Evolutionary conservation across 2,113 vertebrate genomes (phyloP).

Genomic region (Emydura subglobosa): DNA sequence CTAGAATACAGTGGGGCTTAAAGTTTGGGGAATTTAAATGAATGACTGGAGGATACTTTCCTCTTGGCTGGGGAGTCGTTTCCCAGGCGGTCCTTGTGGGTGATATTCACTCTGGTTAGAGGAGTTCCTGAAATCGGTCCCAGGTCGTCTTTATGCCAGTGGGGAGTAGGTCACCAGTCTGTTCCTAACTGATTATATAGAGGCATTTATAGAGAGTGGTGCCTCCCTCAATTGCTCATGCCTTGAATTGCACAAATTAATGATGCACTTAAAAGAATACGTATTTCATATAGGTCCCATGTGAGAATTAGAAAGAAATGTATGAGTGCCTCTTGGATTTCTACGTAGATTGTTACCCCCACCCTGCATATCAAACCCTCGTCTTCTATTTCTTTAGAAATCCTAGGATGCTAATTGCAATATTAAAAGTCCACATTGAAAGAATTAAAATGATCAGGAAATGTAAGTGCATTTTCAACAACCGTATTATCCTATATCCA

Average conservation of each 20-base stretch:
- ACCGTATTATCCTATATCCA: neutral
- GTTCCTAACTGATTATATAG: neutral
- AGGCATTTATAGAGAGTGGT: neutral
- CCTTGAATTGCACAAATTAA: neutral
- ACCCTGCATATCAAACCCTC: neutral
- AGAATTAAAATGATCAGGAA: neutral
- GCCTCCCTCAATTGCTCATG: neutral
- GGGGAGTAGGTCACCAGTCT: neutral
- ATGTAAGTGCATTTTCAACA: neutral
- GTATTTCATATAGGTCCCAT: neutral
- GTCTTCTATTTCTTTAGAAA: no score
- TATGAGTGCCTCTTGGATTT: neutral
- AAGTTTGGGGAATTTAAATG: no score
- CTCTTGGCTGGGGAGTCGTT: neutral
- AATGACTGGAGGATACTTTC: no score
- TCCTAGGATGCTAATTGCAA: no score
- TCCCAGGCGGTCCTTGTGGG: neutral
- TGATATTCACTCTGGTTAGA: neutral
- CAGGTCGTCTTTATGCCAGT: neutral
- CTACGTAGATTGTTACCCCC: neutral
- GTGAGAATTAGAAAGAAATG: neutral
- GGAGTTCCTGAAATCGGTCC: neutral
- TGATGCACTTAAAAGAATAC: neutral
- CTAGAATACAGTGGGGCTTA: no score
- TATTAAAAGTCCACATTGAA: neutral